Base-by-base conservation (phyloP, 2,113 vertebrate species). In the Lycaon pictus region DNA sequence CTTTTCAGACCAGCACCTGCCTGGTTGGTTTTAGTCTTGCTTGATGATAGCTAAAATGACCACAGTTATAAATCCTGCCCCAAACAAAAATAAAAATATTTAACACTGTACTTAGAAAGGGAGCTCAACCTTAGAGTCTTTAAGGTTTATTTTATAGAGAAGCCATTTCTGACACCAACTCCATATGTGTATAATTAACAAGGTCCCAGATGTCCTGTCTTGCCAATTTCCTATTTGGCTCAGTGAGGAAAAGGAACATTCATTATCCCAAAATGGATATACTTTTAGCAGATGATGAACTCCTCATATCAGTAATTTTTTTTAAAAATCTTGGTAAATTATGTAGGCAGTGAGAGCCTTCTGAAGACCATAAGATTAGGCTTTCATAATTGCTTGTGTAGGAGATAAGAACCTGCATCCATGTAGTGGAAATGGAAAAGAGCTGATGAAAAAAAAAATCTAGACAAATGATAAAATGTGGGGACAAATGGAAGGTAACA, bases 181-280 rank as follows among this genome's bases (percentile, higher is more conserved):
- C 56, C 51, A 25, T 51, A 95, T 71, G 56, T 69, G 7, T 85
- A 63, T 93, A 65, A 96, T 82, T 83, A 89, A 76, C 27, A 86
- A 93, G 29, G 37, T 72, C 63, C 23, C 55, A 72, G 12, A 81
- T 88, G 27, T 76, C 51, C 80, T 96, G 76, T 87, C 55, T 88
- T 96, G 83, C 27, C 87, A 96, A 77, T n/a, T 92, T 95, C 71
- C 87, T 93, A 90, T 90, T 82, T 88, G 90, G 69, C 84, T 97
- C 35, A 96, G 20, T 84, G 27, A 96, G 43, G 69, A 96, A 97
- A 97, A 96, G 51, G 23, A 95, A 87, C 19, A 95, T 89, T 91
- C 62, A 53, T 63, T 27, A 93, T 92, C 35, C 72, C 35, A 11
- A 83, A 97, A 77, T 32, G 16, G 43, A 89, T n/a, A 77, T n/a